Evolutionary conservation across 2,113 vertebrate species (phyloP).

Genomic region (Ginglymostoma cirratum): DNA sequence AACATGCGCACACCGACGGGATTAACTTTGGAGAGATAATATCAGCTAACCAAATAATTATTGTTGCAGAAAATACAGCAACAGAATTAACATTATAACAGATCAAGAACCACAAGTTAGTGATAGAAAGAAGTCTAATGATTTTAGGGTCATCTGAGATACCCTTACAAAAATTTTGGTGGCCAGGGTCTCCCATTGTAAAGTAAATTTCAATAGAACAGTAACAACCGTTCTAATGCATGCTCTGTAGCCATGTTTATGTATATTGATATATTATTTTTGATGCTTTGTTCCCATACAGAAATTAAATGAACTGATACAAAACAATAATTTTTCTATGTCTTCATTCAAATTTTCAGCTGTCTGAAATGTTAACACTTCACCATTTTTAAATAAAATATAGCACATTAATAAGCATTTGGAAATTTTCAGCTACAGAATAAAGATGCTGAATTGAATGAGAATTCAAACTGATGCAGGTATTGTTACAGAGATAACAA

Average conservation of each 20-base stretch:
- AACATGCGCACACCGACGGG: neutral
- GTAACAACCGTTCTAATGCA: neutral
- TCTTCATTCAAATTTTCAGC: neutral
- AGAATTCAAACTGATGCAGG: constrained; percentile 30
- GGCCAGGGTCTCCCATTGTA: neutral
- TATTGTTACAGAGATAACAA: constrained; percentile 36
- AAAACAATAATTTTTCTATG: neutral
- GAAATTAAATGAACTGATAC: neutral
- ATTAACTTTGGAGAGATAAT: neutral
- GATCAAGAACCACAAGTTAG: neutral
- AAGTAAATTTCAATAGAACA: neutral
- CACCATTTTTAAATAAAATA: neutral
- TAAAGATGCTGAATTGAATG: constrained; percentile 26
- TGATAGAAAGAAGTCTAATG: neutral
- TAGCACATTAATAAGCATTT: constrained; percentile 17
- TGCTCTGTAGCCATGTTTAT: neutral
- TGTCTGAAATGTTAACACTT: too few relatives aligned
- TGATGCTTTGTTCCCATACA: neutral
- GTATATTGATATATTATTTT: neutral
- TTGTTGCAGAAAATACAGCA: neutral
- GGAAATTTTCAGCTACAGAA: constrained; percentile 15
- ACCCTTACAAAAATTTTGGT: neutral
- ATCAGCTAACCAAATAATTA: neutral
- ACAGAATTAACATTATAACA: neutral
- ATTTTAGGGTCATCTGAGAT: neutral